phyloP scores from a whole-genome alignment of 2,113 vertebrate genomes.

The Lonchura striata region DNA sequence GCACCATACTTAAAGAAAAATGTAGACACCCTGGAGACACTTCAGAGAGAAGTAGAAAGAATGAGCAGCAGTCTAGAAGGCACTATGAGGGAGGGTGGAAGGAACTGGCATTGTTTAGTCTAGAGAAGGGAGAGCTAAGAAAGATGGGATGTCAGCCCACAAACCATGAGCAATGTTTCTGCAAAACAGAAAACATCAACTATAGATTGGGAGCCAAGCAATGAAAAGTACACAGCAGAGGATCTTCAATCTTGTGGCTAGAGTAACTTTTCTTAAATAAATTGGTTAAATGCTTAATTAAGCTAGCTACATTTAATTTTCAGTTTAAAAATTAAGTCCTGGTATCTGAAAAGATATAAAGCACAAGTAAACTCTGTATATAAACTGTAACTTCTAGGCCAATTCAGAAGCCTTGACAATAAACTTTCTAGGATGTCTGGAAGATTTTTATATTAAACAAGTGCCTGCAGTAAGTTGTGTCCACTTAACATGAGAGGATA shows the following conservation, averaged over 20 bases:
- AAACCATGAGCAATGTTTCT: neutral
- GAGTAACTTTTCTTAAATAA: neutral
- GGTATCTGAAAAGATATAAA: neutral
- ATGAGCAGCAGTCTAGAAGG: neutral
- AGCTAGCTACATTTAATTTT: neutral
- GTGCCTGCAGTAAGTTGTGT: neutral
- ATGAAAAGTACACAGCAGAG: neutral
- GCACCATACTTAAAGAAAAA: neutral
- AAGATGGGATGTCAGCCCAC: neutral
- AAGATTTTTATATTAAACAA: neutral
- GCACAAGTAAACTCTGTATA: neutral
- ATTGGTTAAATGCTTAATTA: neutral
- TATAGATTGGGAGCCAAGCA: neutral
- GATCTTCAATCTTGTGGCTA: neutral
- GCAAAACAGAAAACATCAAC: neutral
- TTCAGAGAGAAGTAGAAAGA: neutral
- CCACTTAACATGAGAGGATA: neutral
- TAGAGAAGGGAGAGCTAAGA: neutral
- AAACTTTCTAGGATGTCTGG: neutral
- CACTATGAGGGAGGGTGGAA: neutral
- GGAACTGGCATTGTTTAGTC: slow-evolving; percentile 53
- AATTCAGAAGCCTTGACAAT: neutral
- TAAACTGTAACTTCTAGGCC: neutral
- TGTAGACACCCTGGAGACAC: neutral
- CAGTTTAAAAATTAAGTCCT: neutral